Base-by-base conservation (phyloP, 2,888 invertebrate genomes). In the Troides oblongomaculatus region DNA sequence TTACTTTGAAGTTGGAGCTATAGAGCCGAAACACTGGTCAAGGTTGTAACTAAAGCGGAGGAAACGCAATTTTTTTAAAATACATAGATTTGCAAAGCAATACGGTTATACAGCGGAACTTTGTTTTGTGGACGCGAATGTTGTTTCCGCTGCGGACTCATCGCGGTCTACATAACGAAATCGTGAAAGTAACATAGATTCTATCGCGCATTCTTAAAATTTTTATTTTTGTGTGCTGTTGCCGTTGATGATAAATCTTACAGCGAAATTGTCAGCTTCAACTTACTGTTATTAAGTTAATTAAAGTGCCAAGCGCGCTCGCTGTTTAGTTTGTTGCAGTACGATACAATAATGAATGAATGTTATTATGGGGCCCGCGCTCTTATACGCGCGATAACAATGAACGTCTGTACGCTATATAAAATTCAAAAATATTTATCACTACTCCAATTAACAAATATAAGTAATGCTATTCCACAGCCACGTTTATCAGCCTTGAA, bases 171-270 rank as follows among this genome's bases (percentile, higher is more conserved):
- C 30, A 59, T 59, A 65, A 59, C 6, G 46, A 65, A 59, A 10
- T 58, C 30, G 59, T 50, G 65, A 65, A 65, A 65, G 59, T 65
- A 65, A n/a, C 36, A 65, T 25, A 65, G 65, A 65, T 65, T 10
- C n/a, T 30, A 65, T 65, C 58, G 46, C n/a, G 43, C n/a, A 59
- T 65, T 39, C 21, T 17, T 39, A 56, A 57, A 57, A 57, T 36
- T 30, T 3, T 23, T 50, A 60, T 66, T 66, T 59, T 46, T 66
- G 23, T 59, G 65, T 60, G 60, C 1, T 60, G 46, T 60, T 60
- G 21, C 43, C 58, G 30, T 58, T 43, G 57, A 59, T 59, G 67
- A 63, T 63, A 18, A 63, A 58, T 58, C 25, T 17, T 12, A 36
- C 23, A 18, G 14, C 50, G 6, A 60, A 46, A 43, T 36, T 5